A percentile compares a stretch with the other conserved stretches of the same genome.
Evolutionary conservation across 35 echinoderm and acorn worm genomes (phyloP).

Genomic region (Ptychodera flava): DNA sequence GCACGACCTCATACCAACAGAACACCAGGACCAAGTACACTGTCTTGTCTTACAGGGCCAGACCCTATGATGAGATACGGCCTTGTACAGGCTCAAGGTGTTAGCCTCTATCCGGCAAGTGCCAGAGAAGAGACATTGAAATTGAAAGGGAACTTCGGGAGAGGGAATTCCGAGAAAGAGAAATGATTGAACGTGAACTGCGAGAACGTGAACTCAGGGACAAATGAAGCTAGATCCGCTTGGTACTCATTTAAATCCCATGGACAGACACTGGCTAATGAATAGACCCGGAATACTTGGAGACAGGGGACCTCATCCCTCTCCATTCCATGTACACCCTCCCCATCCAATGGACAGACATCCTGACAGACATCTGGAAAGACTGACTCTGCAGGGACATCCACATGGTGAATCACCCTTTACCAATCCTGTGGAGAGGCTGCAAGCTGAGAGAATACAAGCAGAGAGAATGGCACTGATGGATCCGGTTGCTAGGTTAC

Average conservation of each 20-base stretch:
- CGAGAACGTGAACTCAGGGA: conserved; percentile 47
- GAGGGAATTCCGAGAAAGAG: conserved; percentile 76
- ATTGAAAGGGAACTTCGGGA: conserved; percentile 70
- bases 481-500: conserved; percentile 16
- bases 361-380: conserved; percentile 19
- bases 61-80: conserved; percentile 89
- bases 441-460: conserved; percentile 74
- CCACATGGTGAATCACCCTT: conserved; percentile 3
- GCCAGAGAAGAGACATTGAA: conserved; percentile 64
- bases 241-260: conserved; percentile 24
- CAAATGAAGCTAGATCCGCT: conserved; percentile 23
- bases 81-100: conserved; percentile 56
- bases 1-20: conserved; percentile 75
- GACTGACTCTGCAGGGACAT: background rate
- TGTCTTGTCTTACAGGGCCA: conserved; percentile 68
- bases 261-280: background rate
- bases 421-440: conserved; percentile 42
- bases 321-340: conserved; percentile 15
- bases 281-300: background rate
- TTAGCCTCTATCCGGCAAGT: conserved; percentile 1
- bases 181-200: conserved; percentile 48
- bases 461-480: conserved; percentile 68
- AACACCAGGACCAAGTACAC: conserved; percentile 15
- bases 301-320: background rate
- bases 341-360: conserved; percentile 22